Base-by-base conservation (phyloP, 2,888 invertebrate species). In the Hyposoter dolosus region DNA sequence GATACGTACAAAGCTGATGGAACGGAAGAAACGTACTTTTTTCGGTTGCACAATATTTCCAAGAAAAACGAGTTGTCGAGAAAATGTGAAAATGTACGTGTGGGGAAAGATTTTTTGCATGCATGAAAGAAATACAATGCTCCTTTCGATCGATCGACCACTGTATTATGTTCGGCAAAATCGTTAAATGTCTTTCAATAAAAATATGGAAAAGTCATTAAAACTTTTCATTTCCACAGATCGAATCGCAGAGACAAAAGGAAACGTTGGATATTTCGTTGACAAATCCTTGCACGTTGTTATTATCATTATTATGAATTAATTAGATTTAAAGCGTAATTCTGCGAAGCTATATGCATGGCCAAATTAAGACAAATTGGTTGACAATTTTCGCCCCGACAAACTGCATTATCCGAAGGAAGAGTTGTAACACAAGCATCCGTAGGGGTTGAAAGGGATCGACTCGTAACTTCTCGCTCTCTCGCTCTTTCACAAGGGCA, bases 11-110 rank as follows among this genome's bases (percentile, higher is more conserved):
- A 12, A 1, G 47, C 12, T 32, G 28, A 69, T 35, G 50, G 17
- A 45, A 79, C 19, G 80, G 50, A 47, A 45, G 45, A 17, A 74
- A 84, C 72, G 63, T 65, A 74, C 43, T 74, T 80, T 78, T 84
- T 80, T 56, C n/a, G 45, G 43, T 35, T 75, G 56, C 43, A 28
- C 56, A 76, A 81, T 75, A 65, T 80, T 71, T 4, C 32, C 45
- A 65, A 71, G 35, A 69, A 75, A 60, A 60, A 23, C 43, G 28
- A 76, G 72, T 50, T 56, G 60, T 60, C 32, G 47, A 17, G 23
- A 4, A 45, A 60, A 76, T 35, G n/a, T n/a, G 50, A n/a, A n/a
- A n/a, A n/a, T n/a, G n/a, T n/a, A n/a, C n/a, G n/a, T n/a, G n/a
- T n/a, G n/a, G n/a, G n/a, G 35, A 47, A 45, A 15, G 43, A 23